These are phyloP conservation scores for Andrena chrysosceles DNA, from an alignment of 2,888 invertebrate genomes.

Conservation along the genomic window DNA sequence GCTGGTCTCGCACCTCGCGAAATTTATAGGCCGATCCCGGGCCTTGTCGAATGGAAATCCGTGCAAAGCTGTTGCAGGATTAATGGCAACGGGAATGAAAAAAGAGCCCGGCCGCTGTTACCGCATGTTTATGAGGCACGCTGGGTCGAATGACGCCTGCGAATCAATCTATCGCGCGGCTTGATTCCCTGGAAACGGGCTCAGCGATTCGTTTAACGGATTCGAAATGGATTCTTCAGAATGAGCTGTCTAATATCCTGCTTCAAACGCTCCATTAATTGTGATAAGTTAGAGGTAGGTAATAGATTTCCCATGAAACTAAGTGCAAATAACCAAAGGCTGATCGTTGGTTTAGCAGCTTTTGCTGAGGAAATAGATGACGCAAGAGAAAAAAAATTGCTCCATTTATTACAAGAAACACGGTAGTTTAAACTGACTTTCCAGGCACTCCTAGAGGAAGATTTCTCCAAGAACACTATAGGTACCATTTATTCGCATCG, in stretches of 20 bases:
- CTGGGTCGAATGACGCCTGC: conserved; percentile 5
- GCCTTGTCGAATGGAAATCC: conserved; percentile 61
- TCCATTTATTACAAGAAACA: no score
- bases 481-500: no score
- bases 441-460: no score
- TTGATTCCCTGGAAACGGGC: conserved; percentile 10
- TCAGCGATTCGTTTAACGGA: conserved; percentile 7
- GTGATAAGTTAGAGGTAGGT: neutral
- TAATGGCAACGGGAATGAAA: conserved; percentile 40
- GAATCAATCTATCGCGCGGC: conserved; percentile 31
- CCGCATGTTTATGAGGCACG: conserved; percentile 39
- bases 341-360: no score
- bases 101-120: conserved; percentile 38
- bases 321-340: neutral
- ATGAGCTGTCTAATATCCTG: conserved; percentile 4
- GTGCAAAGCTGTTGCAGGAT: conserved; percentile 32
- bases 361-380: no score
- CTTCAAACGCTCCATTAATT: conserved; percentile 1
- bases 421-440: no score
- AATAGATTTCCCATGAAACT: neutral
- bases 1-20: conserved; percentile 45
- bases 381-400: no score
- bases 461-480: no score
- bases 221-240: neutral
- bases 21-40: conserved; percentile 61